A percentile compares a stretch with the other conserved stretches of the same genome.
phyloP scores from a whole-genome alignment of 1,140 invertebrate genomes.

The Calephelis nemesis region DNA sequence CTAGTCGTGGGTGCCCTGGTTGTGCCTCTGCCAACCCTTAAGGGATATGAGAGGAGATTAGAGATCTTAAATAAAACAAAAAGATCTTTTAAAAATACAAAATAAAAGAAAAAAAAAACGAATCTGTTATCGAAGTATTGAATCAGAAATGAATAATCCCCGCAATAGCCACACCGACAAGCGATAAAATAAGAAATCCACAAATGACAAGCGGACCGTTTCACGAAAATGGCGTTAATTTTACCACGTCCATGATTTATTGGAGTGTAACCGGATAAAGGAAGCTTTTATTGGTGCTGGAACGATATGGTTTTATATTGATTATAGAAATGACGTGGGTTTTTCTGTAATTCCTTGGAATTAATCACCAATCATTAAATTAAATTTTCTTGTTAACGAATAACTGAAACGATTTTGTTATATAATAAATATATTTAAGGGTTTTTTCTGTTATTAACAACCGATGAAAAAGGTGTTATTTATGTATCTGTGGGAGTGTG shows the following conservation, averaged over 20 bases:
- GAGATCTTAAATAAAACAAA: background rate
- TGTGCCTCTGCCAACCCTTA: too few relatives aligned
- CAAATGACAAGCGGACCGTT: slow-evolving; percentile 29
- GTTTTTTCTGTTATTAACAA: too few relatives aligned
- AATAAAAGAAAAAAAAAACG: background rate
- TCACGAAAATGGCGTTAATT: slow-evolving; percentile 34
- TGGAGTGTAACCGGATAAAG: slow-evolving; percentile 25
- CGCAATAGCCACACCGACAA: slow-evolving; percentile 25
- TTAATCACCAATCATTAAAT: background rate
- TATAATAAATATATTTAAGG: too few relatives aligned
- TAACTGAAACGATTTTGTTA: too few relatives aligned
- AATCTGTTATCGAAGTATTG: slow-evolving; percentile 30
- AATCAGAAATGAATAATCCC: slow-evolving; percentile 29
- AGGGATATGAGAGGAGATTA: background rate
- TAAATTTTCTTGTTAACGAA: too few relatives aligned
- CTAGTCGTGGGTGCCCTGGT: too few relatives aligned
- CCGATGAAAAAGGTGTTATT: too few relatives aligned
- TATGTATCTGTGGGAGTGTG: too few relatives aligned
- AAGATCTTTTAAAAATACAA: background rate
- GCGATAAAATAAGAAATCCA: slow-evolving; percentile 30
- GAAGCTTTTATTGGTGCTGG: slow-evolving; percentile 8
- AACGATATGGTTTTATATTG: slow-evolving; percentile 11
- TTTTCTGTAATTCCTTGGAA: background rate
- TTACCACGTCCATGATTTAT: slow-evolving; percentile 32
- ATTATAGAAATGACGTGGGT: background rate